Evolutionary conservation across 92 coral and sea anemone species (phyloP), one percentile per base, ranked within the genome.

Genomic region (Plumapathes pennacea): DNA sequence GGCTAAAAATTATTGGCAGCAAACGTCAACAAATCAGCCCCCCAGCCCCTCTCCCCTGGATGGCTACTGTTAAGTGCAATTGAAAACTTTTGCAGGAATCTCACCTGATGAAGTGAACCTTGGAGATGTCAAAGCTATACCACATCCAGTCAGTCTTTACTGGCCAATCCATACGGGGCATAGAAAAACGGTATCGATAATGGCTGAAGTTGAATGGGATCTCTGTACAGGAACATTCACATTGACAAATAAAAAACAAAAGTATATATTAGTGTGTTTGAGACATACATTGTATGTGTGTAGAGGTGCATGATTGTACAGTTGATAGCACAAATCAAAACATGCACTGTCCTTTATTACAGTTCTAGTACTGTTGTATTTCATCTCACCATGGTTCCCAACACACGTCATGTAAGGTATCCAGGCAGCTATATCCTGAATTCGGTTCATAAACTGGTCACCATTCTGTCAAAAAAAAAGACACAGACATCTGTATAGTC

Each of bases 321-420:
- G n/a, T n/a, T n/a, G n/a, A n/a, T n/a, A n/a, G n/a, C n/a, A n/a
- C n/a, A n/a, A n/a, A n/a, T n/a, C n/a, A n/a, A n/a, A n/a, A n/a
- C n/a, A 39, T n/a, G 19, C 19, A n/a, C 23, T 43, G 18, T n/a
- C 9, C 23, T n/a, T 6, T 43, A 13, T 43, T 3, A 43, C 18
- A 5, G 22, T 8, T 14, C 46, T 27, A 12, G 19, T 11, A 15
- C 12, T n/a, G 17, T 3, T 4, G 20, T 22, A 11, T n/a, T n/a
- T n/a, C n/a, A 3, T 33, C 54, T 56, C 62, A 85, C 91, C 91
- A 55, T 85, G 91, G 56, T 85, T 85, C 44, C 91, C 91, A 30
- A 76, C 87, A 68, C 91, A 85, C 1, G 91, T 85, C 91, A 85
- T 85, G 67, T 85, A 85, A 12, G 91, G 91, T 20, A 85, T 25